Percentiles rank a stretch among this genome's conserved stretches.
phyloP scores from a whole-genome alignment of 92 coral and sea anemone species.

The Phymanthus crucifer region DNA sequence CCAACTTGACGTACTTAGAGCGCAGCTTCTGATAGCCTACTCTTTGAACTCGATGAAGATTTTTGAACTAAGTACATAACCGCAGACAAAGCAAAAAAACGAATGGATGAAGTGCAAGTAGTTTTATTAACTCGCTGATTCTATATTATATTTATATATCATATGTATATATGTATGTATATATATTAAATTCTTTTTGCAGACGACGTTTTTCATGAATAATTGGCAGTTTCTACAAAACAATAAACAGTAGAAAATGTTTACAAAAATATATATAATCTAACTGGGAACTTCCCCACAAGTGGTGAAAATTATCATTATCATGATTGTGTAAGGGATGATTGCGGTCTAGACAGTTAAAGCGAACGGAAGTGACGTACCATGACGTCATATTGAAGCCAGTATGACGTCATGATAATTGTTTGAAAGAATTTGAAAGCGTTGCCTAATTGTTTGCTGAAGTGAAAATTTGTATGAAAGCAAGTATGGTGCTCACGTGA shows the following conservation, averaged over 20 bases:
- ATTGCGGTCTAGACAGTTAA: background rate
- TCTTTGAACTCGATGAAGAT: background rate
- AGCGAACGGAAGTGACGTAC: slow-evolving; percentile 8
- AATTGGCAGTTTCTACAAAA: slow-evolving; percentile 72
- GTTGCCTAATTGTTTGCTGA: background rate
- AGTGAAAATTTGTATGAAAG: background rate
- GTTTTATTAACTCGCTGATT: slow-evolving; percentile 42
- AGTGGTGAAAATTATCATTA: slow-evolving; percentile 1
- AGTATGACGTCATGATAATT: background rate
- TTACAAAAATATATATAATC: slow-evolving; percentile 87
- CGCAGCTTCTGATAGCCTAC: too few species aligned
- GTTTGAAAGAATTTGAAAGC: background rate
- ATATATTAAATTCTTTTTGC: slow-evolving; percentile 84
- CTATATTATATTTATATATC: slow-evolving; percentile 27
- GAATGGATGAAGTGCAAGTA: slow-evolving; percentile 33
- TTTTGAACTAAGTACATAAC: background rate
- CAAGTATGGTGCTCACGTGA: background rate
- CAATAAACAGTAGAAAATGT: slow-evolving; percentile 82
- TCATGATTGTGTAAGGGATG: background rate
- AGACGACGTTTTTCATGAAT: slow-evolving; percentile 44
- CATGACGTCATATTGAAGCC: background rate
- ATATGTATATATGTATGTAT: slow-evolving; percentile 53
- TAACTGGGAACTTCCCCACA: slow-evolving; percentile 22
- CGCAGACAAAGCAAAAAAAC: background rate
- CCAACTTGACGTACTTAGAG: too few species aligned